Evolutionary conservation across 2,888 invertebrate genomes (phyloP), one percentile per base, ranked within the genome.

Genomic region (Adelognathus sp.): DNA sequence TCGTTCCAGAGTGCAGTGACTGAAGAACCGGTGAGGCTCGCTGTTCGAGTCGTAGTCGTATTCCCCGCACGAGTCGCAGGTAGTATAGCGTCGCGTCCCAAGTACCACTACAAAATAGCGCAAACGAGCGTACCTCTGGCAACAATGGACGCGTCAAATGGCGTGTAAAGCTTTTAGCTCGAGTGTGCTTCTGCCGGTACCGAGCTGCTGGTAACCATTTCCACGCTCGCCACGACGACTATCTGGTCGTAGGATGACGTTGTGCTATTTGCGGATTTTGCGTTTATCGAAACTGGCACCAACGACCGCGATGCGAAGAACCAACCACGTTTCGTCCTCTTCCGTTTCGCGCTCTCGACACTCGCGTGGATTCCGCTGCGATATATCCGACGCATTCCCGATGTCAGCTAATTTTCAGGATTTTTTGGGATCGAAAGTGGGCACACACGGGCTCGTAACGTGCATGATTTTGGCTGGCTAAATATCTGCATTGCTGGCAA

Each of bases 151-250:
- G 80, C 80, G 78, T 70, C 80, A 84, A 84, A 84, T 85, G 82
- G 84, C 72, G 82, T 82, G 84, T 84, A 84, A 84, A 85, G 85
- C 83, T 85, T 85, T 85, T 83, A 85, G 84, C 79, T 77, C 72
- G 75, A 81, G 83, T 76, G 63, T 80, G 72, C 77, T 77, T 66
- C 60, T 79, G 69, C 41, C 73, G 60, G 66, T 64, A 4, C 16
- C 11, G 18, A 18, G 29, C 46, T 14, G 29, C 33, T 41, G 18
- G 21, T 46, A 39, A 44, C 69, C 74, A 76, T 73, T 69, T 41
- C 50, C 27, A 66, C 31, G 27, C n/a, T n/a, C n/a, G 46, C 74
- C 75, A 44, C 41, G 27, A 24, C n/a, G 24, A 36, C 72, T 76
- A 66, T 80, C 79, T 69, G 16, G 63, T 76, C 76, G 67, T n/a